Conservation (phyloP, 2,888 invertebrate species). For the Phytoseiulus persimilis region DNA sequence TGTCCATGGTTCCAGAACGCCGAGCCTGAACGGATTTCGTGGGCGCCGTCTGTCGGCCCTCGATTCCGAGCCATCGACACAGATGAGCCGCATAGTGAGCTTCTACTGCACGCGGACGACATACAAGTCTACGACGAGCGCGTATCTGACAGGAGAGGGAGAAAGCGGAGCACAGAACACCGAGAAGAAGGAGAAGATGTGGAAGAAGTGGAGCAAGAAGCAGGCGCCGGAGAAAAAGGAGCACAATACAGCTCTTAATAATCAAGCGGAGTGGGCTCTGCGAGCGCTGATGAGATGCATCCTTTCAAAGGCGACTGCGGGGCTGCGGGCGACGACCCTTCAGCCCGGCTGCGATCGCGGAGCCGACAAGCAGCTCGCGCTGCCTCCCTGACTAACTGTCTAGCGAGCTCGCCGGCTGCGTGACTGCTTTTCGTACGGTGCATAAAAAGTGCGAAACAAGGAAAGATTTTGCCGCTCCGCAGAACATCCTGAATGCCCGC, state of each 20-base stretch:
- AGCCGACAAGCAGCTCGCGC: constrained; percentile 9
- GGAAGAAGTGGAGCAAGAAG: neutral
- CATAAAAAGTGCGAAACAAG: neutral
- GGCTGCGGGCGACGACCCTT: neutral
- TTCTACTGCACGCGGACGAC: too few species aligned
- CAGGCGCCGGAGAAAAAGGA: constrained; percentile 5
- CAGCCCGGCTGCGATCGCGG: neutral
- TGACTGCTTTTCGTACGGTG: constrained; percentile 8
- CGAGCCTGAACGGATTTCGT: too few species aligned
- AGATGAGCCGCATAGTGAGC: too few species aligned
- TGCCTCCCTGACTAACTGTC: constrained; percentile 21
- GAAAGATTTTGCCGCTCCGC: constrained; percentile 32
- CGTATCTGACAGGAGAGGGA: neutral
- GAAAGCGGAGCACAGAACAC: neutral
- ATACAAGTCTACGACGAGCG: neutral
- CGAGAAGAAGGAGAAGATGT: neutral
- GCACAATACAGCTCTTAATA: neutral
- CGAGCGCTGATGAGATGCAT: constrained; percentile 29
- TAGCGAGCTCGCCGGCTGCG: neutral
- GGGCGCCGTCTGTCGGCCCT: too few species aligned
- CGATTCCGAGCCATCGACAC: too few species aligned
- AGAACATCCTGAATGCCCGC: constrained; percentile 28
- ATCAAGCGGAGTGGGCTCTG: neutral
- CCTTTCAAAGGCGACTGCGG: constrained; percentile 17
- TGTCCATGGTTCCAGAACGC: too few species aligned